These are phyloP conservation scores for Drosophila borealis DNA, from an alignment of 2,888 invertebrate genomes.

Conservation along the genomic window DNA sequence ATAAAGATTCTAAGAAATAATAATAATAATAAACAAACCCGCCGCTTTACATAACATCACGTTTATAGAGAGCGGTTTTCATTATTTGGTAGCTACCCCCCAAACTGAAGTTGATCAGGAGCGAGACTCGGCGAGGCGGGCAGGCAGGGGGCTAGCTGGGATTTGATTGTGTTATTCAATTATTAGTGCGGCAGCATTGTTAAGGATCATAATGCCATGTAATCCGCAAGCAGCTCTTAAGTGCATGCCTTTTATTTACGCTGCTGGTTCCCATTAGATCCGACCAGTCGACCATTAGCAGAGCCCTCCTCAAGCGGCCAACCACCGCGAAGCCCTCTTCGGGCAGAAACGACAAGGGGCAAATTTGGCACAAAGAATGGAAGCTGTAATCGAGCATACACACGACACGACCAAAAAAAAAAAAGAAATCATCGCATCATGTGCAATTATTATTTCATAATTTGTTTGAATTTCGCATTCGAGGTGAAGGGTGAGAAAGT, in stretches of 20 bases:
- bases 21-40: background rate
- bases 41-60: background rate
- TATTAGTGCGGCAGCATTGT: constrained; percentile 70
- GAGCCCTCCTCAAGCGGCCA: constrained; percentile 59
- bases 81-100: constrained; percentile 20
- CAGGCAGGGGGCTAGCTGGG: constrained; percentile 17
- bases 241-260: constrained; percentile 78
- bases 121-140: background rate
- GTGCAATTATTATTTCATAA: constrained; percentile 82
- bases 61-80: constrained; percentile 6
- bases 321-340: constrained; percentile 52
- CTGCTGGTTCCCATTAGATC: constrained; percentile 69
- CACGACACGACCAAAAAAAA: constrained; percentile 34
- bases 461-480: constrained; percentile 65
- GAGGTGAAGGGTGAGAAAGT: constrained; percentile 79
- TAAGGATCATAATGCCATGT: constrained; percentile 72
- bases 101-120: constrained; percentile 8
- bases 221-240: constrained; percentile 74
- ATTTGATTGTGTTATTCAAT: constrained; percentile 77
- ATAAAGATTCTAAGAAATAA: background rate
- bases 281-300: constrained; percentile 52
- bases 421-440: constrained; percentile 68
- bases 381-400: constrained; percentile 51
- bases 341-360: constrained; percentile 28
- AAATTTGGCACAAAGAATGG: constrained; percentile 44